Conservation (phyloP, 2,113 vertebrate species). For the Ophthalmolycus amberensis region DNA sequence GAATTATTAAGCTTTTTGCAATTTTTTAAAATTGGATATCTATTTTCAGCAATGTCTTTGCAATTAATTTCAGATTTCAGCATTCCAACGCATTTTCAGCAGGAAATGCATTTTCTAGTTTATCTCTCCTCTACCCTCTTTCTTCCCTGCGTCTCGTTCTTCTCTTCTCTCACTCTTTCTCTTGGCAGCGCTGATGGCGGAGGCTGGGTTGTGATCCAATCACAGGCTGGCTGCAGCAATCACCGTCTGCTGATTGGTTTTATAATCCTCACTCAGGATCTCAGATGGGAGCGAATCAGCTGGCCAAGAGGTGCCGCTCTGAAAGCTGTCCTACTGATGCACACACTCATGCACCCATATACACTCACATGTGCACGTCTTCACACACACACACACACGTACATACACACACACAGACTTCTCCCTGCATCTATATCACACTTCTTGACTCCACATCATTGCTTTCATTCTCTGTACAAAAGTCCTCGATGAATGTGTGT, state of each 20-base stretch:
- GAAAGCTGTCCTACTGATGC: constrained; percentile 59
- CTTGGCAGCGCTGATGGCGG: constrained; percentile 61
- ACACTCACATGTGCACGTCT: constrained; percentile 17
- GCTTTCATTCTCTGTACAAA: constrained; percentile 57
- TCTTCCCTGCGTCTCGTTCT: constrained; percentile 39
- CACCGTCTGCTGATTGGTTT: constrained; percentile 81
- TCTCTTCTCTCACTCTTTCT: constrained; percentile 53
- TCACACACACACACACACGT: neutral
- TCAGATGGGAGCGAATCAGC: constrained; percentile 78
- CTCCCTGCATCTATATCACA: too few relatives aligned
- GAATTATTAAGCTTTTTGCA: too few relatives aligned
- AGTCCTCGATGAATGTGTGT: constrained; percentile 8
- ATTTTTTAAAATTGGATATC: too few relatives aligned
- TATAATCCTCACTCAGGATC: constrained; percentile 82
- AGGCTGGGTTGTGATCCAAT: constrained; percentile 75
- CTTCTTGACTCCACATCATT: too few relatives aligned
- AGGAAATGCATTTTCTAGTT: too few relatives aligned
- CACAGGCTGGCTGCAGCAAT: constrained; percentile 78
- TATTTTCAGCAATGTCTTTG: too few relatives aligned
- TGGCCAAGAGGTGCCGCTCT: constrained; percentile 61
- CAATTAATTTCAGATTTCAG: too few relatives aligned
- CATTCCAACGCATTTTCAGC: too few relatives aligned
- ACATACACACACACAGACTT: constrained; percentile 16
- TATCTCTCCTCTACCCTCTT: constrained; percentile 54
- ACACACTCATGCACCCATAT: constrained; percentile 18